Percentiles rank a stretch among this genome's conserved stretches.
Evolutionary conservation across 2,797 vertebrate genomes (phyloP).

Genomic region (Margarornis squamiger): DNA sequence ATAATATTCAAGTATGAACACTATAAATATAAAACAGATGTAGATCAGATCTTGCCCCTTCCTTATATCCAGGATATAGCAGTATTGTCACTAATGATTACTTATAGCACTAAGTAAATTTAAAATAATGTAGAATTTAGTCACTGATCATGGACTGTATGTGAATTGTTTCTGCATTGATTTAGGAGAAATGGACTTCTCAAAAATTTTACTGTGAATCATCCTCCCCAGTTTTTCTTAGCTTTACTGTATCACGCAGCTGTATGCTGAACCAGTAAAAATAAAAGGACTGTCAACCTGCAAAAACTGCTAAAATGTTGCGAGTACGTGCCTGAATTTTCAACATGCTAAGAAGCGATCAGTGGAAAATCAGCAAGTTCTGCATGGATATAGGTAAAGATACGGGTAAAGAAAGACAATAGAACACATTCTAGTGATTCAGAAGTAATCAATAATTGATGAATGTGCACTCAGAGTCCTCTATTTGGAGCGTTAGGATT

Average conservation of each 20-base stretch:
- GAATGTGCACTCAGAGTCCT: neutral
- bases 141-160: neutral
- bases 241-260: neutral
- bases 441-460: neutral
- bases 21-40: neutral
- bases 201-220: conserved; percentile 2
- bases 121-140: conserved; percentile 14
- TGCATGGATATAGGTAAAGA: neutral
- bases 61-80: neutral
- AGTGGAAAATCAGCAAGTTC: neutral
- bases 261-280: neutral
- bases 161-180: conserved; percentile 4
- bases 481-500: neutral
- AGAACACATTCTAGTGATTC: neutral
- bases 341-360: neutral
- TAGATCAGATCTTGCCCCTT: conserved; percentile 8
- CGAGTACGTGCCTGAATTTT: neutral
- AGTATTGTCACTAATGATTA: neutral
- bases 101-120: neutral
- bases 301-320: neutral
- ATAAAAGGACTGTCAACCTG: conserved; percentile 41
- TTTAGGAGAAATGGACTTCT: conserved; percentile 29
- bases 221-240: neutral
- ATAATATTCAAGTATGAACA: neutral
- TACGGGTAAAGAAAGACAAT: neutral